Base-by-base conservation (phyloP, 2,113 vertebrate species). In the Micronycteris hirsuta region DNA sequence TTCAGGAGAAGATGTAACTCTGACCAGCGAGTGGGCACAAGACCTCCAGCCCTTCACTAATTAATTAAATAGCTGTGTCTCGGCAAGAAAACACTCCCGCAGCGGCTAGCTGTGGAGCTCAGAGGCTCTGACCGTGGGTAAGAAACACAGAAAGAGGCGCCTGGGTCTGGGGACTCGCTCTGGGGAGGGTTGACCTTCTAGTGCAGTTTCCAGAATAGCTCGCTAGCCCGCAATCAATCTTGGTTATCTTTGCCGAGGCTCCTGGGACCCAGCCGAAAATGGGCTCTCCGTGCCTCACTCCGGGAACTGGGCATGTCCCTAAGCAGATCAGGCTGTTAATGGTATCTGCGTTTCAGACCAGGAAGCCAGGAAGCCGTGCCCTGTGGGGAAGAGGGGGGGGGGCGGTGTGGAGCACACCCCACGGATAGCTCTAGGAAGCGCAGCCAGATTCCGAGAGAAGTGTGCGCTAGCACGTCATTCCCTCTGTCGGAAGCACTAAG, bases 1-100 rank as follows among this genome's bases (percentile, higher is more conserved):
- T 96, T 93, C 91, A 26, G 36, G 94, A 80, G 0, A 43, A 94
- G 94, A 93, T 67, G 92, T 78, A 86, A 0, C 93, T 89, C 63
- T 97, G 95, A 65, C 96, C 24, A 9, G 58, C 54, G 82, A 49
- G 74, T 73, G 78, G 88, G 49, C 58, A 31, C 2, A 2, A 52
- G 73, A 54, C 67, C 94, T 94, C 86, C 43, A 94, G 94, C 83
- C 58, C 41, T 78, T 76, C 47, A 61, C 49, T 89, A 63, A 91
- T 63, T 78, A n/a, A 84, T 71, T 82, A 91, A 33, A 63, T 2
- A 54, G 31, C 26, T 89, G 70, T 13, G 52, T 54, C 7, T 95
- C 63, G 24, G 54, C 7, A 80, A 41, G 41, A 20, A 70, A 14
- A 45, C 81, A 26, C 2, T 6, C 1, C 0, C 77, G 19, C 4